phyloP scores from a whole-genome alignment of 2,113 vertebrate species.

The Scytalopus superciliaris region DNA sequence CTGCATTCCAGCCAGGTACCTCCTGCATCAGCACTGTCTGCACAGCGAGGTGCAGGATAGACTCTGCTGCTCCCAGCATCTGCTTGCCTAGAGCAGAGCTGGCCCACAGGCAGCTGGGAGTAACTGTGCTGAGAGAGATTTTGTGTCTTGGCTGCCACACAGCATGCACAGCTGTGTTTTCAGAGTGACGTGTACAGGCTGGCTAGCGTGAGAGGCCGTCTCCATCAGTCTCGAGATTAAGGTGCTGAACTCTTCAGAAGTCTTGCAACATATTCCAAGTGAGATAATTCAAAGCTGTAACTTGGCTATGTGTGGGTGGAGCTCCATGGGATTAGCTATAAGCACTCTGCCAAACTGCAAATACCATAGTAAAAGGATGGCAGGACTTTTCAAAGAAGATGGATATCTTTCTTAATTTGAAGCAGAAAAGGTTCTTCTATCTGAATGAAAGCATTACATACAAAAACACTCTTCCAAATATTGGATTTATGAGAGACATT shows the following conservation, averaged over 20 bases:
- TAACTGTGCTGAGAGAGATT: neutral
- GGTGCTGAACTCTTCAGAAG: neutral
- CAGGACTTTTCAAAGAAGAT: neutral
- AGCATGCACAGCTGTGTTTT: neutral
- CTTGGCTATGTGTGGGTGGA: neutral
- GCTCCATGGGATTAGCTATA: neutral
- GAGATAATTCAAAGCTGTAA: neutral
- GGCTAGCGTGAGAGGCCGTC: neutral
- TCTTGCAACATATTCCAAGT: neutral
- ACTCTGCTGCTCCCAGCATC: neutral
- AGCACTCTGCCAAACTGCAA: neutral
- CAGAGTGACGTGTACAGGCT: neutral
- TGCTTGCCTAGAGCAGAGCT: neutral
- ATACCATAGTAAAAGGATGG: neutral
- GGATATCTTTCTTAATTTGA: neutral
- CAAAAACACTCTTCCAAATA: neutral
- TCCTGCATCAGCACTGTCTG: neutral
- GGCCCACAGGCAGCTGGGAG: neutral
- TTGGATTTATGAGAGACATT: neutral
- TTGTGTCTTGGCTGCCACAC: neutral
- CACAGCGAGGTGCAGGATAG: neutral
- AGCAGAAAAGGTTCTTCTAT: neutral
- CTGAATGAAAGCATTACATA: neutral
- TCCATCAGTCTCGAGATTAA: neutral
- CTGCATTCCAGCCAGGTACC: too few species aligned